These are phyloP conservation scores for Gallinago jamesoni DNA, from an alignment of 2,113 vertebrate genomes.

Conservation along the genomic window DNA sequence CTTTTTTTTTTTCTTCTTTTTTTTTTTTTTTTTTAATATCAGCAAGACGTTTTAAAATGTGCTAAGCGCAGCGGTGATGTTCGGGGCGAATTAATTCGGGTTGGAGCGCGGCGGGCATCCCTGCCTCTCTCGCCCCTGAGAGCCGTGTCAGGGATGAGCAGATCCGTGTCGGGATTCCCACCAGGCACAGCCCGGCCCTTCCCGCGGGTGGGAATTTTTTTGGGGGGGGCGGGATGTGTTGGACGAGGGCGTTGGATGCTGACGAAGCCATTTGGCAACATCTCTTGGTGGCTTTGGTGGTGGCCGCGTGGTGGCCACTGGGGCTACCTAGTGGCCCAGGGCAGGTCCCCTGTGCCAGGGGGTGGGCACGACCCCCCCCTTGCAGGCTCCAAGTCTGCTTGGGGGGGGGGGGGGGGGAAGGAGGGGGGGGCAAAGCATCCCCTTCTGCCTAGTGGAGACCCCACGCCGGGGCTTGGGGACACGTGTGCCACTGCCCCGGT, in stretches of 20 bases:
- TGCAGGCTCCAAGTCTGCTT: not conserved
- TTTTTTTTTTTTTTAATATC: not conserved
- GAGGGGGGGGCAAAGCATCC: not conserved
- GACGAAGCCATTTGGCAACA: rapidly evolving
- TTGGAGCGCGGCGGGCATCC: not conserved
- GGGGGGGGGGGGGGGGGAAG: too few species aligned
- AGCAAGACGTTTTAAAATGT: not conserved
- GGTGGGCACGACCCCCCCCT: not conserved
- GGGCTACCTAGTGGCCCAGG: not conserved
- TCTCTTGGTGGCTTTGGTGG: not conserved
- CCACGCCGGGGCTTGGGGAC: rapidly evolving
- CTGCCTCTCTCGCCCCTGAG: not conserved
- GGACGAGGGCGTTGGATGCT: too few species aligned
- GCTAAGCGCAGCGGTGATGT: not conserved
- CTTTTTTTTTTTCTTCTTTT: too few species aligned
- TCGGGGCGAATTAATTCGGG: constrained; percentile 34
- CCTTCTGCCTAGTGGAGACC: rapidly evolving
- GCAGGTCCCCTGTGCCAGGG: not conserved
- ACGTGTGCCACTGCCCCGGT: rapidly evolving
- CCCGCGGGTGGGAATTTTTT: too few species aligned
- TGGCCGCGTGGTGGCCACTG: not conserved
- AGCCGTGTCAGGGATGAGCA: not conserved
- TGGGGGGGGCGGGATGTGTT: not conserved
- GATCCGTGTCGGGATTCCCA: not conserved
- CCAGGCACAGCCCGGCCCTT: too few species aligned